A percentile compares a stretch with the other conserved stretches of the same genome.
phyloP scores from a whole-genome alignment of 1,140 invertebrate species.

The Paraescarpia echinospica region DNA sequence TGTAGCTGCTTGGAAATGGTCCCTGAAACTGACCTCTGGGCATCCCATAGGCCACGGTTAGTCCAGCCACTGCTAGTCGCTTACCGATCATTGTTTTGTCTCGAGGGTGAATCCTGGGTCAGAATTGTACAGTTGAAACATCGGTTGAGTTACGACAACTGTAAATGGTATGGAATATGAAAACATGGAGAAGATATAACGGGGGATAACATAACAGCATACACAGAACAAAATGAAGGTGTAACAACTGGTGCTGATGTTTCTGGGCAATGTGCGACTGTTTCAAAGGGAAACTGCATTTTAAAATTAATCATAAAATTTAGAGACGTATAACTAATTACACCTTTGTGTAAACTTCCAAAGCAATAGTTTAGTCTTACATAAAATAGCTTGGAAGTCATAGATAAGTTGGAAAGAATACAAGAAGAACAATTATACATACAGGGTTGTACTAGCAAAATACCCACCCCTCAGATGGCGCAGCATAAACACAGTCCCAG shows the following conservation, averaged over 20 bases:
- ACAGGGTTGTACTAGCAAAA: too few relatives aligned
- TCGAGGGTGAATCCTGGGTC: conserved; percentile 15
- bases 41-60: conserved; percentile 18
- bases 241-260: too few relatives aligned
- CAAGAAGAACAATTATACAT: too few relatives aligned
- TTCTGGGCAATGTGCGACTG: too few relatives aligned
- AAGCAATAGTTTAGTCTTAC: too few relatives aligned
- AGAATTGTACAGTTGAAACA: not conserved
- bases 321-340: not conserved
- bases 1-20: conserved; percentile 3
- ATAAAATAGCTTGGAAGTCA: too few relatives aligned
- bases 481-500: too few relatives aligned
- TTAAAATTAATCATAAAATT: not conserved
- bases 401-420: too few relatives aligned
- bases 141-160: not conserved
- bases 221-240: not conserved
- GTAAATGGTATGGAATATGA: not conserved
- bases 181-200: not conserved
- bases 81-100: conserved; percentile 19
- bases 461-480: too few relatives aligned
- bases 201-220: not conserved
- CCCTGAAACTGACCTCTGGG: not conserved
- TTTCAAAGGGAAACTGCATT: too few relatives aligned
- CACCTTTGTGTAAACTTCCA: not conserved
- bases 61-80: conserved; percentile 8